These are phyloP conservation scores for Emmelina monodactyla DNA, from an alignment of 2,888 invertebrate species.

Conservation along the genomic window DNA sequence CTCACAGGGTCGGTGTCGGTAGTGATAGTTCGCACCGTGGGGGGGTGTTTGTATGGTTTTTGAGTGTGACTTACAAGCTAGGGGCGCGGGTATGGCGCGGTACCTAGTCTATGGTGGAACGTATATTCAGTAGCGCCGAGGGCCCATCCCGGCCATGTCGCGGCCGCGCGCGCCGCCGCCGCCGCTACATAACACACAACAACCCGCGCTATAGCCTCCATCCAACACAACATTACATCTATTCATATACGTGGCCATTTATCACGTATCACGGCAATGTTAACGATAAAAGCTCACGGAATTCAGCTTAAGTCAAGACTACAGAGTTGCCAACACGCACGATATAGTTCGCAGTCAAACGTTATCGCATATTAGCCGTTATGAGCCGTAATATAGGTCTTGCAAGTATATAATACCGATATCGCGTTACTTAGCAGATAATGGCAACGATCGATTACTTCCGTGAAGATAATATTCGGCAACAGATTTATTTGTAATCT, in stretches of 20 bases:
- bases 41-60: neutral
- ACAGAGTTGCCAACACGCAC: no score
- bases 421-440: no score
- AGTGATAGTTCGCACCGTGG: neutral
- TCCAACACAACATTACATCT: neutral
- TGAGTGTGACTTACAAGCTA: neutral
- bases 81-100: neutral
- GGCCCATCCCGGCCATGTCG: slow-evolving; percentile 36
- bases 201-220: slow-evolving; percentile 12
- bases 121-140: slow-evolving; percentile 38
- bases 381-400: no score
- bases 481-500: no score
- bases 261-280: neutral
- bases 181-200: slow-evolving; percentile 36
- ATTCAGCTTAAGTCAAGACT: no score
- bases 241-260: neutral
- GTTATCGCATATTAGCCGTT: no score
- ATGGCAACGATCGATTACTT: no score
- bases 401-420: no score
- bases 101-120: neutral
- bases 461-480: no score
- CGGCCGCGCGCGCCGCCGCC: slow-evolving; percentile 39
- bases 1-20: neutral
- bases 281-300: neutral
- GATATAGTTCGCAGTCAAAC: no score